Conservation (phyloP, 2,797 vertebrate genomes). For the Rhynchotus rufescens region DNA sequence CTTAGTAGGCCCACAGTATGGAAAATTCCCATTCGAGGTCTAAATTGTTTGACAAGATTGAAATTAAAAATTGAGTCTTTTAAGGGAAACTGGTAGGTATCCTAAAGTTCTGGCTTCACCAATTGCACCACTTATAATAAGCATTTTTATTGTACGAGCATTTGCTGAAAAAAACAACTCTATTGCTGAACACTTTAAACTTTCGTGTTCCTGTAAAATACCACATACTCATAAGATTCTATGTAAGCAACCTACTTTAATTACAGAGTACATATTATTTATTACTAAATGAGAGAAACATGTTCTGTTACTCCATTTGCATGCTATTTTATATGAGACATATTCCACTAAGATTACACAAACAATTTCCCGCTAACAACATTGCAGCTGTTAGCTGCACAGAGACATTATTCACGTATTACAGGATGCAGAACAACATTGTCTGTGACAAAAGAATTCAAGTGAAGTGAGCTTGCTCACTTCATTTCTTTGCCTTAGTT, state of each 20-base stretch:
- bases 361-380: neutral
- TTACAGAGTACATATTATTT: neutral
- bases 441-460: neutral
- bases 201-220: neutral
- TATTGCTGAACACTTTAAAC: neutral
- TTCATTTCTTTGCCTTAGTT: neutral
- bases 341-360: neutral
- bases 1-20: neutral
- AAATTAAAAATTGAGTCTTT: conserved; percentile 21
- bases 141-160: neutral
- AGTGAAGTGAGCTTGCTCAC: neutral
- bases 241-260: neutral
- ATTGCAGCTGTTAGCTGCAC: neutral
- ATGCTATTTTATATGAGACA: neutral
- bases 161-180: neutral
- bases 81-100: neutral
- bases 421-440: neutral
- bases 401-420: neutral
- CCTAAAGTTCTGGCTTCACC: neutral
- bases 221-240: neutral
- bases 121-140: neutral
- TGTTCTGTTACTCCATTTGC: neutral
- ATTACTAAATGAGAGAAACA: neutral
- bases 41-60: neutral
- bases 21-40: neutral